These are phyloP conservation scores for Mugil cephalus DNA, from an alignment of 2,113 vertebrate species.

Conservation along the genomic window DNA sequence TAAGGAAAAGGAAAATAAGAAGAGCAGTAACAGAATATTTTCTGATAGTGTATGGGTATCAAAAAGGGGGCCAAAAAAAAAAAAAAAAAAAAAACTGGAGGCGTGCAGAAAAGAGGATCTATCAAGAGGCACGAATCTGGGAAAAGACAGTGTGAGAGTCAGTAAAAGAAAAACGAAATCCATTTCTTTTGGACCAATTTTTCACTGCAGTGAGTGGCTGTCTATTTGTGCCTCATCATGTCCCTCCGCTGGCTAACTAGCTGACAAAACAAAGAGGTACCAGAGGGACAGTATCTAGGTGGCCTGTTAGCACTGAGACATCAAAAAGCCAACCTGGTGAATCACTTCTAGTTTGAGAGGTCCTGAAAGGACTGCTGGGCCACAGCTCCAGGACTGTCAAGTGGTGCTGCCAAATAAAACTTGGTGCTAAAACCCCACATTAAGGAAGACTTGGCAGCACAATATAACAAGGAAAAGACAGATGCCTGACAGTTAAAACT, in stretches of 20 bases:
- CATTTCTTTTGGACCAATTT: conserved; percentile 25
- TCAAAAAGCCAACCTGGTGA: conserved; percentile 42
- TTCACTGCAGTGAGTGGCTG: conserved; percentile 22
- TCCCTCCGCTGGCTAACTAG: conserved; percentile 50
- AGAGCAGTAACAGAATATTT: background rate
- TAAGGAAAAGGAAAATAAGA: conserved; percentile 1
- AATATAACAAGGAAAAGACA: background rate
- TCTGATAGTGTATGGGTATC: conserved; percentile 3
- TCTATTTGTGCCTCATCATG: conserved; percentile 37
- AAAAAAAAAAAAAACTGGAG: conserved; percentile 6
- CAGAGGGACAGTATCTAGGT: conserved; percentile 11
- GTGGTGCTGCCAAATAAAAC: conserved; percentile 6
- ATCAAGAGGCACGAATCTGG: conserved; percentile 19
- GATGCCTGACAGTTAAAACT: background rate
- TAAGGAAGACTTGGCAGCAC: background rate
- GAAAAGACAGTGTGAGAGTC: conserved; percentile 30
- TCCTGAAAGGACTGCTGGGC: conserved; percentile 43
- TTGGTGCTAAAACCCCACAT: background rate
- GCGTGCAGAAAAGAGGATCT: conserved; percentile 6
- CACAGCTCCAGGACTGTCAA: conserved; percentile 39
- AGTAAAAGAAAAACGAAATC: conserved; percentile 11
- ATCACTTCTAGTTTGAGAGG: conserved; percentile 29
- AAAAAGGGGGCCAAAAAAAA: conserved; percentile 7
- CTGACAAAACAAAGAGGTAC: conserved; percentile 56
- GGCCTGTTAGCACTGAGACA: conserved; percentile 34